Conservation (phyloP, 2,888 invertebrate genomes). For the Nymphalis urticae region DNA sequence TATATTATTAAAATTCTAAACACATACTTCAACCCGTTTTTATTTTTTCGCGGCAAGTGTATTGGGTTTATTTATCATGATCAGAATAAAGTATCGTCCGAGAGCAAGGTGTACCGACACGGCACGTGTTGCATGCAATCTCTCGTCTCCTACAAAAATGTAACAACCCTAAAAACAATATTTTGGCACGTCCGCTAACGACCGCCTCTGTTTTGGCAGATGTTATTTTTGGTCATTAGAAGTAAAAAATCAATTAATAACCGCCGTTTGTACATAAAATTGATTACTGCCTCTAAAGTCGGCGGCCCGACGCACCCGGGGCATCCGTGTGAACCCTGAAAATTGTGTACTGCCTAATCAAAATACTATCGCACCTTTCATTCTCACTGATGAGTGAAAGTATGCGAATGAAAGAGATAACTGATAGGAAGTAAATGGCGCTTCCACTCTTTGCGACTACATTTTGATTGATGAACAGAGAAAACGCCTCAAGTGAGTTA, state of each 20-base stretch:
- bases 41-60: neutral
- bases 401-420: slow-evolving; percentile 53
- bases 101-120: slow-evolving; percentile 15
- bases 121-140: slow-evolving; percentile 37
- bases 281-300: slow-evolving; percentile 79
- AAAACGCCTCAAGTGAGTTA: slow-evolving; percentile 78
- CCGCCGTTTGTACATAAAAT: slow-evolving; percentile 78
- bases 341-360: slow-evolving; percentile 67
- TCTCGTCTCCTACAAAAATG: slow-evolving; percentile 34
- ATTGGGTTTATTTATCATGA: slow-evolving; percentile 9
- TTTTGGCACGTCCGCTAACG: slow-evolving; percentile 74
- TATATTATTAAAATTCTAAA: neutral
- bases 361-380: slow-evolving; percentile 41
- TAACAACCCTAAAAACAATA: slow-evolving; percentile 42
- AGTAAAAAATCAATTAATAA: slow-evolving; percentile 75
- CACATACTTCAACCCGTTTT: neutral
- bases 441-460: slow-evolving; percentile 62
- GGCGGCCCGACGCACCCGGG: slow-evolving; percentile 62
- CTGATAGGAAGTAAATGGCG: slow-evolving; percentile 66
- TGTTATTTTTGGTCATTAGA: slow-evolving; percentile 77
- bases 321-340: slow-evolving; percentile 73
- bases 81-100: slow-evolving; percentile 8
- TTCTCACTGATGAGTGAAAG: slow-evolving; percentile 44
- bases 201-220: slow-evolving; percentile 71
- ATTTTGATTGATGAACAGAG: slow-evolving; percentile 79